A percentile compares a stretch with the other conserved stretches of the same genome.
These are phyloP conservation scores for Lucilia sericata DNA, from an alignment of 1,140 invertebrate genomes.

Conservation along the genomic window DNA sequence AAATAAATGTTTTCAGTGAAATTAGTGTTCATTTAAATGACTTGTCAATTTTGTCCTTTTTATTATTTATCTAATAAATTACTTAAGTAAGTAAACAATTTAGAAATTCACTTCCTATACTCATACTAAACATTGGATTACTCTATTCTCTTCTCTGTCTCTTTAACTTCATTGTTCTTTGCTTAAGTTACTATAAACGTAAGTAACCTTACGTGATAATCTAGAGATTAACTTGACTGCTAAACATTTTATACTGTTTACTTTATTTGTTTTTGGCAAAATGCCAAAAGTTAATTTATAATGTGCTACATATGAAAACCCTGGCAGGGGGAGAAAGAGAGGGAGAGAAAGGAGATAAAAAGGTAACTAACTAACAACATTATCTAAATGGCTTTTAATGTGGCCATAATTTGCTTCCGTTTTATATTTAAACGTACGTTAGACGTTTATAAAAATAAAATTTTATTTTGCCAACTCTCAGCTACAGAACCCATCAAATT, in stretches of 20 bases:
- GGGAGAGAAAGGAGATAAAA: too few relatives aligned
- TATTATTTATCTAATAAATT: too few relatives aligned
- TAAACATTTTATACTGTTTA: too few relatives aligned
- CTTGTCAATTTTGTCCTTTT: too few relatives aligned
- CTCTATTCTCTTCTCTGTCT: not conserved
- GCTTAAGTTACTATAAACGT: not conserved
- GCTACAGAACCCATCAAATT: not conserved
- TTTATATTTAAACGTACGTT: not conserved
- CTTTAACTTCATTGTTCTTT: not conserved
- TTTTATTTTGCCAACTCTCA: too few relatives aligned
- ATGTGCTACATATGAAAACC: not conserved
- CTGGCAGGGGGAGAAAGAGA: not conserved
- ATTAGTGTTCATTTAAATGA: too few relatives aligned
- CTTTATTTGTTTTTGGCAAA: not conserved
- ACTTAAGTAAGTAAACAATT: too few relatives aligned
- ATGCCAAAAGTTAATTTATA: constrained; percentile 32
- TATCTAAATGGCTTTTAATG: constrained; percentile 29
- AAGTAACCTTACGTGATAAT: constrained; percentile 23
- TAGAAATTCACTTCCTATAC: too few relatives aligned
- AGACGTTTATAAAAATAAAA: too few relatives aligned
- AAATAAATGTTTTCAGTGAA: too few relatives aligned
- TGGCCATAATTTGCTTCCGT: constrained; percentile 19
- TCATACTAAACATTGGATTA: too few relatives aligned
- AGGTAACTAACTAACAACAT: not conserved
- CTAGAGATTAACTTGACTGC: not conserved